These are phyloP conservation scores for Ophion costatus DNA, from an alignment of 2,888 invertebrate genomes.

Conservation along the genomic window DNA sequence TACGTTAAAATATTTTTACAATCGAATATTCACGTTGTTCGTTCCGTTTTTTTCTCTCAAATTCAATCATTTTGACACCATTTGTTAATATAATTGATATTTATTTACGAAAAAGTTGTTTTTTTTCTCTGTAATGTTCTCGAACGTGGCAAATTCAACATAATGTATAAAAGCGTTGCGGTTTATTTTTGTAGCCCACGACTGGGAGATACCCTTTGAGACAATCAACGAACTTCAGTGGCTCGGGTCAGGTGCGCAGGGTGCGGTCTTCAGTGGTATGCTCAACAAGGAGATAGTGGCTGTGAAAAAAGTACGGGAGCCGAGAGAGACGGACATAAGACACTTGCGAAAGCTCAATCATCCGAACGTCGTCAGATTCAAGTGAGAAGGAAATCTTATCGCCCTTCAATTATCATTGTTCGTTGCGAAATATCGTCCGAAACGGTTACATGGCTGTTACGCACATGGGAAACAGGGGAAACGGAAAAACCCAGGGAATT, in stretches of 20 bases:
- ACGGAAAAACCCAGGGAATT: too few species aligned
- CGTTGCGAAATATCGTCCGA: background rate
- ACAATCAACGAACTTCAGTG: constrained; percentile 94
- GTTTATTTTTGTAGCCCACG: constrained; percentile 85
- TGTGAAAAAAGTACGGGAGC: constrained; percentile 97
- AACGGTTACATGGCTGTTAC: too few species aligned
- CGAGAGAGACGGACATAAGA: constrained; percentile 96
- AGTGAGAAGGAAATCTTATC: constrained; percentile 80
- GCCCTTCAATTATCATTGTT: background rate
- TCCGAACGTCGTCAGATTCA: constrained; percentile 96
- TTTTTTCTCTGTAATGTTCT: background rate
- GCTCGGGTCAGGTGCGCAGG: constrained; percentile 98
- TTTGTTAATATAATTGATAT: background rate
- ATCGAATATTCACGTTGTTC: background rate
- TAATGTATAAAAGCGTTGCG: background rate
- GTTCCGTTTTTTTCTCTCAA: background rate
- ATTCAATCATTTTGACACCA: background rate
- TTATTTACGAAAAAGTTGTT: background rate
- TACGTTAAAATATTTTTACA: too few species aligned
- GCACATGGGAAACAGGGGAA: too few species aligned
- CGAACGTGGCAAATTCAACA: background rate
- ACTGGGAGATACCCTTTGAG: constrained; percentile 98
- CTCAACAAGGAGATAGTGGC: constrained; percentile 94
- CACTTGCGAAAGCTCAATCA: constrained; percentile 96
- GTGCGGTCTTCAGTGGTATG: constrained; percentile 96